Conservation (phyloP, 23 tunicate genomes). For the Phallusia fumigata region DNA sequence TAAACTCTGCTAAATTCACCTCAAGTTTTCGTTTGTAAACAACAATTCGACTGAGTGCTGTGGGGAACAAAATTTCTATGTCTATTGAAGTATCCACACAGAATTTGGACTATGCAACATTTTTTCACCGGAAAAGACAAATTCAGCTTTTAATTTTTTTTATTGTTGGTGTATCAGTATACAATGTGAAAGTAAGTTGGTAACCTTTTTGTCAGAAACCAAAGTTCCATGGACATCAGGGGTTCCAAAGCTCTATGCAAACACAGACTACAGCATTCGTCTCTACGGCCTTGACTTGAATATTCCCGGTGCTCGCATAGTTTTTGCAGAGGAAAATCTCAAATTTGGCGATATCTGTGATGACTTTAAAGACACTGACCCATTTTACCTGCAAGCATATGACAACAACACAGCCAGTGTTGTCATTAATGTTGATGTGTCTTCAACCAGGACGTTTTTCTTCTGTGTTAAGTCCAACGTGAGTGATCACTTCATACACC, state of each 20-base stretch:
- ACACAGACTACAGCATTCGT: slow-evolving; percentile 17
- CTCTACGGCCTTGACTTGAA: slow-evolving; percentile 53
- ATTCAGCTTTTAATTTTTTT: no score
- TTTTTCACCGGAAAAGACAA: no score
- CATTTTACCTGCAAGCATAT: slow-evolving; percentile 22
- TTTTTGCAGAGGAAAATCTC: slow-evolving; percentile 24
- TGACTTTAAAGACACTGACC: slow-evolving; percentile 39
- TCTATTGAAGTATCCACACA: no score
- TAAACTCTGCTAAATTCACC: no score
- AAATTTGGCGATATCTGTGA: slow-evolving; percentile 39
- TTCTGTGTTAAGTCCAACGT: slow-evolving; percentile 49
- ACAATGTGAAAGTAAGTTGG: no score
- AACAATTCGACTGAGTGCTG: no score
- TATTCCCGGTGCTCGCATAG: slow-evolving; percentile 17
- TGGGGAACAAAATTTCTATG: no score
- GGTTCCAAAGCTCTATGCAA: not conserved
- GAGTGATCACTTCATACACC: slow-evolving; percentile 38
- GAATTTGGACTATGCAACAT: no score
- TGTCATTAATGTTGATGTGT: slow-evolving; percentile 21
- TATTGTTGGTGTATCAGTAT: no score
- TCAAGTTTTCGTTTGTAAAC: no score
- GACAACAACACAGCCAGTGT: slow-evolving; percentile 8
- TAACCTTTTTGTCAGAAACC: no score
- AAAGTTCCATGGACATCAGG: not conserved
- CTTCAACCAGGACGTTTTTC: slow-evolving; percentile 21